phyloP scores from a whole-genome alignment of 2,888 invertebrate genomes.

The Idaea straminata region DNA sequence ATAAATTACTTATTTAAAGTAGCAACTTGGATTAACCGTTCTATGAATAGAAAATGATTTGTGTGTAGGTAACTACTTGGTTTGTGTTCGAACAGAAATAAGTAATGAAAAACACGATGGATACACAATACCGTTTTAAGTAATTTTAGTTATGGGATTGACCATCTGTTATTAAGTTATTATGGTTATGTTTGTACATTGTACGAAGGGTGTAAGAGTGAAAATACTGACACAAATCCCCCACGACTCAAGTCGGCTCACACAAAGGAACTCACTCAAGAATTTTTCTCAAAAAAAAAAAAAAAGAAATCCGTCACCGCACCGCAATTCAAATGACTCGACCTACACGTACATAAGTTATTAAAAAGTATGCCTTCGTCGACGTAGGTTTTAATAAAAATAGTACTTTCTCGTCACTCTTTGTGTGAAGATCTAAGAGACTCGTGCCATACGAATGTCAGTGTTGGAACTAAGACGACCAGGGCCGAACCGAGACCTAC shows the following conservation, averaged over 20 bases:
- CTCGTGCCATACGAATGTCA: conserved; percentile 68
- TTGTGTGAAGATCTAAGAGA: conserved; percentile 75
- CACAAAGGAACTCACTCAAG: conserved; percentile 67
- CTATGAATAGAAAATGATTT: too few species aligned
- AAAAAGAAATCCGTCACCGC: conserved; percentile 53
- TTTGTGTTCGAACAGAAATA: too few species aligned
- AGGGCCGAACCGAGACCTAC: conserved; percentile 49
- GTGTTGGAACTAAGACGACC: conserved; percentile 66
- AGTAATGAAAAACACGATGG: too few species aligned
- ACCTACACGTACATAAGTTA: conserved; percentile 72
- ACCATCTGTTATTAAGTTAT: too few species aligned
- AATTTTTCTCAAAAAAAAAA: conserved; percentile 67
- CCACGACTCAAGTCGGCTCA: conserved; percentile 56
- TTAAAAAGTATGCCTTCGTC: conserved; percentile 76
- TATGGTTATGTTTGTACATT: too few species aligned
- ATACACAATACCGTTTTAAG: too few species aligned
- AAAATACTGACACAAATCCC: conserved; percentile 37
- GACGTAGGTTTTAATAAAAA: conserved; percentile 78
- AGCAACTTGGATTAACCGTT: too few species aligned
- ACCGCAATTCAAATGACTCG: conserved; percentile 48
- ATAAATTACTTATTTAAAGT: neutral
- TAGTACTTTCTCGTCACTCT: conserved; percentile 74
- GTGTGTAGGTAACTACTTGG: too few species aligned
- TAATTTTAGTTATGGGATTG: too few species aligned
- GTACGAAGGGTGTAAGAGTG: conserved; percentile 12